phyloP scores from a whole-genome alignment of 2,888 invertebrate species.

The Thumatha senex region DNA sequence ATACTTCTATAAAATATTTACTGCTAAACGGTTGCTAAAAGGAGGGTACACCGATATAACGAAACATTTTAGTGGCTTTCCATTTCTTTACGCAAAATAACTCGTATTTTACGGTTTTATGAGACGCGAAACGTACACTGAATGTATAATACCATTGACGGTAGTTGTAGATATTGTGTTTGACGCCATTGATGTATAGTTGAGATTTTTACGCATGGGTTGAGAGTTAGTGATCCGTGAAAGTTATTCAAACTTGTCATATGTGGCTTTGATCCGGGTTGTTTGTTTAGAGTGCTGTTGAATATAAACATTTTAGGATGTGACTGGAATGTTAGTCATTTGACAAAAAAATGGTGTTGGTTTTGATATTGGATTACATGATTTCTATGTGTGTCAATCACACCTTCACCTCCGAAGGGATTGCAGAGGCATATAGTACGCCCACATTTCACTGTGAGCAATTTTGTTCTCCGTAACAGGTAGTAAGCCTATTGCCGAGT shows the following conservation, averaged over 20 bases:
- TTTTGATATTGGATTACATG: no score
- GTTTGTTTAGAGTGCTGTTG: background rate
- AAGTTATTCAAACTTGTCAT: background rate
- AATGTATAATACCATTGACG: conserved; percentile 24
- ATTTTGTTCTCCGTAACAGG: no score
- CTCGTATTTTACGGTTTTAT: conserved; percentile 34
- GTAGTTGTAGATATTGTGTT: conserved; percentile 10
- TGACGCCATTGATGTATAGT: conserved; percentile 24
- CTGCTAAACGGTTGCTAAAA: conserved; percentile 26
- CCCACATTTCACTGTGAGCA: no score
- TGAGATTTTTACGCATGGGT: conserved; percentile 23
- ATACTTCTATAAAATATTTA: conserved; percentile 39
- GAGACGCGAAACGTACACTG: conserved; percentile 19
- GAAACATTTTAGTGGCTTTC: conserved; percentile 31
- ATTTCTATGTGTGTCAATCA: no score
- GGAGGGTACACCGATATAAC: conserved; percentile 29
- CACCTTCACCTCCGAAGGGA: no score
- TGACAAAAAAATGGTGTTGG: no score
- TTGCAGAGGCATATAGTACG: no score
- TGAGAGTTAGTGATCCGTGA: conserved; percentile 8
- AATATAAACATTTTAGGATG: background rate
- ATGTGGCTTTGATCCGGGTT: background rate
- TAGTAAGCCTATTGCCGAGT: no score
- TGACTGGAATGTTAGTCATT: background rate
- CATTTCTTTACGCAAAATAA: conserved; percentile 39